phyloP scores from a whole-genome alignment of 2,888 invertebrate species.

The Biston stratarius region DNA sequence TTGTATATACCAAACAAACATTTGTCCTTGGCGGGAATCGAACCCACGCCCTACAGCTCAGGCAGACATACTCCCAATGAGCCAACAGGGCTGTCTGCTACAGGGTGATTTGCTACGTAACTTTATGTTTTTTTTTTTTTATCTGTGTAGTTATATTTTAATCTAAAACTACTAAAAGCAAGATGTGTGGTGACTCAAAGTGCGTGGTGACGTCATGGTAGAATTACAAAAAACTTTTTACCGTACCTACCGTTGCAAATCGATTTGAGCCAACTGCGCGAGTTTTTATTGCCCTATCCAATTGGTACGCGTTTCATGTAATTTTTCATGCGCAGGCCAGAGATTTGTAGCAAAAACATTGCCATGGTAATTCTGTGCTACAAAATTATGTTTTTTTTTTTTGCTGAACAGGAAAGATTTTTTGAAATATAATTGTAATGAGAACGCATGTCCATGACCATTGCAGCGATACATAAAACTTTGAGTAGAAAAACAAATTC shows the following conservation, averaged over 20 bases:
- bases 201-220: slow-evolving; percentile 19
- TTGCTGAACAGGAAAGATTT: too few species aligned
- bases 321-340: slow-evolving; percentile 40
- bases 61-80: too few species aligned
- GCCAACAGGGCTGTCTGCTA: too few species aligned
- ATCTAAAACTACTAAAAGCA: background rate
- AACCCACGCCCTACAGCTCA: too few species aligned
- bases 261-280: slow-evolving; percentile 65
- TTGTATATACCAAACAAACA: too few species aligned
- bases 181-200: background rate
- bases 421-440: too few species aligned
- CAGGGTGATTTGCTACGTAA: too few species aligned
- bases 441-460: too few species aligned
- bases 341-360: slow-evolving; percentile 26
- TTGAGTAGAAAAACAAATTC: too few species aligned
- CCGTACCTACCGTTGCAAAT: slow-evolving; percentile 60
- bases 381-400: background rate
- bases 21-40: too few species aligned
- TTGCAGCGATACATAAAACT: too few species aligned
- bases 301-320: slow-evolving; percentile 54
- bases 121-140: too few species aligned
- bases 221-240: slow-evolving; percentile 51
- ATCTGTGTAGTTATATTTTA: background rate
- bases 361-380: background rate
- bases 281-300: slow-evolving; percentile 63